Conservation (phyloP, 1,140 invertebrate species). For the Apolygus lucorum region DNA sequence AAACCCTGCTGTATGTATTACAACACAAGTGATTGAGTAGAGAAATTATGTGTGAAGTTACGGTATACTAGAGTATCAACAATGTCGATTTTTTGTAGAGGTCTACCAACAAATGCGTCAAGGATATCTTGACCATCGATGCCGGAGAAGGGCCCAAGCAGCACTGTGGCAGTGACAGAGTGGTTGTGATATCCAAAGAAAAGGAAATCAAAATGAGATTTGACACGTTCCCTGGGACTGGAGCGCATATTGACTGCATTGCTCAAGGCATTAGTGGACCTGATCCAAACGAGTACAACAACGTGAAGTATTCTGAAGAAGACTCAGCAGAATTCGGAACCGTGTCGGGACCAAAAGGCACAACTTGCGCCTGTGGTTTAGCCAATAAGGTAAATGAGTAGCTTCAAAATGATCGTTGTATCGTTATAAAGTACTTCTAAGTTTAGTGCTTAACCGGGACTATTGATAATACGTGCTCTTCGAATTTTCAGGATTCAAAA, state of each 20-base stretch:
- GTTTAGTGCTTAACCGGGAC: too few species aligned
- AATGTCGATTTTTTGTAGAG: too few species aligned
- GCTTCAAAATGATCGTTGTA: background rate
- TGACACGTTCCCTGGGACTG: background rate
- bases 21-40: too few species aligned
- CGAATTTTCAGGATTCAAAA: background rate
- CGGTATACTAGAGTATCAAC: too few species aligned
- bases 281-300: slow-evolving; percentile 1
- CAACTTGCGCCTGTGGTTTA: background rate
- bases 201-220: background rate
- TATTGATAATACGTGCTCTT: too few species aligned
- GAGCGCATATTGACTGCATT: background rate
- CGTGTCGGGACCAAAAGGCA: background rate
- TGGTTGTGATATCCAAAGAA: background rate
- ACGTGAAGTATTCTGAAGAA: background rate
- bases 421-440: background rate
- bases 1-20: too few species aligned
- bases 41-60: too few species aligned
- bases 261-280: background rate
- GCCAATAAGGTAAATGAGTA: background rate
- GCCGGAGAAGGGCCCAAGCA: background rate
- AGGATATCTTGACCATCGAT: background rate
- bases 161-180: background rate
- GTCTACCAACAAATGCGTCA: background rate
- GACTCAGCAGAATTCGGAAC: background rate